Evolutionary conservation across 2,888 invertebrate genomes (phyloP), one percentile per base, ranked within the genome.

Genomic region (Chironomus riparius): DNA sequence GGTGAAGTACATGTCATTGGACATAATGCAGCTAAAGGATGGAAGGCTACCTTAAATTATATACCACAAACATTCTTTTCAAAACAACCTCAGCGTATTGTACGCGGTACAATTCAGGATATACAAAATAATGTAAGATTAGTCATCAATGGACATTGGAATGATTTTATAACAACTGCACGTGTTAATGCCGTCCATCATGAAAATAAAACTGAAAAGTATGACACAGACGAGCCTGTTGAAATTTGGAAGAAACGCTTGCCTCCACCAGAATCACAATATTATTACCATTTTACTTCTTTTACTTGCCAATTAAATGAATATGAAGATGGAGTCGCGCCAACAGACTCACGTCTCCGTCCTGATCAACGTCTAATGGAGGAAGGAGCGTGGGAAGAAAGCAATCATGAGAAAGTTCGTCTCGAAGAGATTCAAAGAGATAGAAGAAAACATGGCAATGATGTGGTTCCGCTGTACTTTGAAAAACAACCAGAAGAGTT

Each of bases 361-460:
- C 97, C 97, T 76, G 97, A 97, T 87, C 97, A 97, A 86, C 88
- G 97, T 73, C 87, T 95, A 79, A 97, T 98, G 97, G 96, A 96
- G 84, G 88, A 92, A 79, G 95, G 94, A 4, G 86, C 88, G 74
- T 94, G 94, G 92, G 92, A 94, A 81, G 91, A 92, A 78, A 94
- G 95, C 72, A 95, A 95, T 84, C 82, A 86, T 1, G 91, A 92
- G 83, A 93, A 93, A 82, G 83, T 92, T 79, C 85, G 88, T 4
- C 86, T 97, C 61, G 97, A 97, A 84, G 97, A 97, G 84, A 96
- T 96, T 84, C 97, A 97, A 85, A 87, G 97, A 78, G 86, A 88
- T 3, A 88, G 86, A 77, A 86, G 97, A 68, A 87, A 93, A 78
- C 83, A 86, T 79, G 87, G 91, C 62, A 96, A 97, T 83, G 86